Conservation (phyloP, 2,888 invertebrate species). For the Dynastes hyllus region DNA sequence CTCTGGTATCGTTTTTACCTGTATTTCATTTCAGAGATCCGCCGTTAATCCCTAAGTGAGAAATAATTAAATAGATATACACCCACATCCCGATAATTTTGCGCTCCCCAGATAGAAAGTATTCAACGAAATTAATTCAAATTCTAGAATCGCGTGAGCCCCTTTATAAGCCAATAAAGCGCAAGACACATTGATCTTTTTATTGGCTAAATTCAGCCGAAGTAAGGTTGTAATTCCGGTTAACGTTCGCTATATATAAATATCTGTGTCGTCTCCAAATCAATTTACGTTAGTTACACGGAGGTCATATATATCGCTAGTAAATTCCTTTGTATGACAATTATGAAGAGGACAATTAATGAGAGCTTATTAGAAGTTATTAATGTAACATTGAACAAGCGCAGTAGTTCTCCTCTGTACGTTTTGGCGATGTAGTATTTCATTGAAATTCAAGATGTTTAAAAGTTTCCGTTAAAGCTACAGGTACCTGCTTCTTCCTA, state of each 20-base stretch:
- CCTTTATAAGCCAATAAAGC: neutral
- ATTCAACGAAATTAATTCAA: neutral
- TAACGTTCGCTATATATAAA: neutral
- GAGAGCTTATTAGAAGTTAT: too few species aligned
- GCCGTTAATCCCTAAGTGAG: neutral
- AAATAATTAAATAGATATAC: slow-evolving; percentile 6
- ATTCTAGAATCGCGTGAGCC: neutral
- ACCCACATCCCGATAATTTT: neutral
- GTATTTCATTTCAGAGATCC: slow-evolving; percentile 5
- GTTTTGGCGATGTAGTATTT: too few species aligned
- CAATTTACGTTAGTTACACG: too few species aligned
- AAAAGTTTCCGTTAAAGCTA: too few species aligned
- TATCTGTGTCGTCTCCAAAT: too few species aligned
- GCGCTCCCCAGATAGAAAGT: neutral
- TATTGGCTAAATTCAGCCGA: neutral
- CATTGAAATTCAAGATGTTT: too few species aligned
- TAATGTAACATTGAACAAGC: too few species aligned
- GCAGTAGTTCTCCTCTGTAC: too few species aligned
- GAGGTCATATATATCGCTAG: too few species aligned
- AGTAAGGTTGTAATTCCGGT: neutral
- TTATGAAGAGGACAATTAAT: too few species aligned
- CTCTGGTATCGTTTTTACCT: slow-evolving; percentile 1
- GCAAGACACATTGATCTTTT: neutral
- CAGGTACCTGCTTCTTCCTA: too few species aligned
- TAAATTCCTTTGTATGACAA: too few species aligned